Evolutionary conservation across 2,888 invertebrate species (phyloP), one percentile per base, ranked within the genome.

Genomic region (Tenthredo amoena): DNA sequence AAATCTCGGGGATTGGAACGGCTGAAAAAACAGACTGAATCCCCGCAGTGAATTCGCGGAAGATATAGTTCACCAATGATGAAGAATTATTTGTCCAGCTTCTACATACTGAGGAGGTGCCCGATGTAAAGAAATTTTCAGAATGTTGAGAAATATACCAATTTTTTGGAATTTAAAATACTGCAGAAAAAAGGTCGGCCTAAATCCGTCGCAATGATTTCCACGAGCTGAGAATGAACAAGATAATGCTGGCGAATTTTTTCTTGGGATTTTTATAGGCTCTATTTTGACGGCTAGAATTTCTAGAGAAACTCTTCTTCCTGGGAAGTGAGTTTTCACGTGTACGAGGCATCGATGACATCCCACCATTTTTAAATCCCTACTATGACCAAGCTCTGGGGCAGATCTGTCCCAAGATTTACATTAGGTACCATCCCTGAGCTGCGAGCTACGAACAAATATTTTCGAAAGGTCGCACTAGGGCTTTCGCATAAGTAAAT

Each of bases 401-500:
- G 81, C 37, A 62, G 26, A 21, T 62, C 62, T 62, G 40, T 40
- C 40, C 81, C 81, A 81, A 81, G 58, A 81, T 81, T 81, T 62
- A 62, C 81, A 81, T 62, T 62, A 47, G 47, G 15, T 47, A 37
- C 62, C 81, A 81, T 81, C 40, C 58, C 55, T 34, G 55, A 50
- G 50, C 31, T 40, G n/a, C 62, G 62, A 62, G 62, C 62, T 62
- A 31, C 40, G 62, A 81, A 81, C 81, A 81, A 81, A 81, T 81
- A 81, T 81, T 81, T 81, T 81, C 81, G 81, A 21, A 81, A 81
- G 81, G 81, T 81, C 81, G 58, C 58, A 81, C 62, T 12, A 40
- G 62, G 62, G 81, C 81, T 81, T 81, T 81, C 81, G 81, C 62
- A 81, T 81, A 62, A 81, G 81, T 81, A 81, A 81, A 81, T 81